Evolutionary conservation across 2,113 vertebrate species (phyloP).

Genomic region (Clupea harengus): DNA sequence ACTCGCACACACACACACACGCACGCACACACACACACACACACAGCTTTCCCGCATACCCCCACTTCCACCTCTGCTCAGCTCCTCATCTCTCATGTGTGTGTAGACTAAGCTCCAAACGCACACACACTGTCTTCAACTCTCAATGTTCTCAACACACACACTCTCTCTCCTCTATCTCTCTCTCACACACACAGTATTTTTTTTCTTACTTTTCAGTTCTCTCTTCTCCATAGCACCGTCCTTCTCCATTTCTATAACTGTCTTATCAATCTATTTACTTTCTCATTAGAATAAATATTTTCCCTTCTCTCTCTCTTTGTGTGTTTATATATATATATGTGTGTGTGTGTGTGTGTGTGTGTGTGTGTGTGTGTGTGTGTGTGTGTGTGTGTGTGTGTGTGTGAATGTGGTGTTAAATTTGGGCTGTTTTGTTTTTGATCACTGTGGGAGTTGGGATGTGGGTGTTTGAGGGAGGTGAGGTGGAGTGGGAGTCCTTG

Average conservation of each 20-base stretch:
- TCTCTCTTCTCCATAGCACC: not conserved
- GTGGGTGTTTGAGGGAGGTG: conserved; percentile 11
- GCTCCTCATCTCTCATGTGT: not conserved
- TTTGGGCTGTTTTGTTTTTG: not conserved
- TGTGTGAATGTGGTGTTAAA: not conserved
- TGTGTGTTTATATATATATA: not conserved
- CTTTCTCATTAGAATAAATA: not conserved
- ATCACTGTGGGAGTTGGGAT: conserved; percentile 25
- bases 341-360: not conserved
- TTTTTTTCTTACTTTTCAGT: not conserved
- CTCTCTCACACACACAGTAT: not conserved
- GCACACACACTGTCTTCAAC: not conserved
- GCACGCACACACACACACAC: not conserved
- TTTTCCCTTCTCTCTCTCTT: not conserved
- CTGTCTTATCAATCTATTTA: not conserved
- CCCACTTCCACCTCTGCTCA: not conserved
- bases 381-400: conserved; percentile 2
- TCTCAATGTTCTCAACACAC: not conserved
- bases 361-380: not conserved
- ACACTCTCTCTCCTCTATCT: not conserved
- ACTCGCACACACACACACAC: not conserved
- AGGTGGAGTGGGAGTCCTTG: conserved; percentile 24
- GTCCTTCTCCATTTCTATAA: not conserved
- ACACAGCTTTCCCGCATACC: not conserved
- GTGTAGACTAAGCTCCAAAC: not conserved